Evolutionary conservation across 1,140 invertebrate genomes (phyloP), one percentile per base, ranked within the genome.

Genomic region (Potamilus streckersoni): DNA sequence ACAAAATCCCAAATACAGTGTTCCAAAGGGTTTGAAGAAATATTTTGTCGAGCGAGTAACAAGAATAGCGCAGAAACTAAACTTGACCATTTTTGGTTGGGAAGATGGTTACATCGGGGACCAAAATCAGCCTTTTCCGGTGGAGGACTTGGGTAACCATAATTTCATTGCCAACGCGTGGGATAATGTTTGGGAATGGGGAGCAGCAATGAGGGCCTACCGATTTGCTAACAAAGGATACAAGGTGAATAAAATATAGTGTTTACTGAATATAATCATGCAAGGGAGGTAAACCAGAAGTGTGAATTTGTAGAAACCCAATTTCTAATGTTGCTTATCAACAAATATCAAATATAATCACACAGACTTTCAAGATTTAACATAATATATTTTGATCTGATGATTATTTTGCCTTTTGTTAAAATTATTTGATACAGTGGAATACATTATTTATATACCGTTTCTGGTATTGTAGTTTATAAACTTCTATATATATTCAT

Each of bases 141-240:
- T 61, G 27, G 17, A 27, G 38, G 20, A 73, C 16, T 19, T 73
- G 31, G 56, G 56, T 19, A 82, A 76, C 60, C 19, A 69, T 17
- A 61, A 86, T 12, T 78, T 83, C 15, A 82, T 79, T 57, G 83
- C 76, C 14, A 80, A 84, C 61, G 80, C 84, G 14, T 88, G 87
- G 87, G 74, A 87, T 66, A 88, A 87, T 66, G 80, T 88, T 15
- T 88, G 87, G 87, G 87, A 87, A 74, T 86, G 85, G 83, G 87
- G 86, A 0, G 63, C 62, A 3, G 79, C 76, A 2, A 72, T 71
- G 23, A 74, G 83, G 5, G 79, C 85, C 15, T 84, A 84, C 70
- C 65, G 63, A 27, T 70, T 85, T 14, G 85, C 85, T 23, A 86
- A 86, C 65, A 74, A 70, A 11, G 82, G 79, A 19, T 85, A 82